Evolutionary conservation across 1,140 invertebrate species (phyloP), one percentile per base, ranked within the genome.

Genomic region (Tyrophagus putrescentiae): DNA sequence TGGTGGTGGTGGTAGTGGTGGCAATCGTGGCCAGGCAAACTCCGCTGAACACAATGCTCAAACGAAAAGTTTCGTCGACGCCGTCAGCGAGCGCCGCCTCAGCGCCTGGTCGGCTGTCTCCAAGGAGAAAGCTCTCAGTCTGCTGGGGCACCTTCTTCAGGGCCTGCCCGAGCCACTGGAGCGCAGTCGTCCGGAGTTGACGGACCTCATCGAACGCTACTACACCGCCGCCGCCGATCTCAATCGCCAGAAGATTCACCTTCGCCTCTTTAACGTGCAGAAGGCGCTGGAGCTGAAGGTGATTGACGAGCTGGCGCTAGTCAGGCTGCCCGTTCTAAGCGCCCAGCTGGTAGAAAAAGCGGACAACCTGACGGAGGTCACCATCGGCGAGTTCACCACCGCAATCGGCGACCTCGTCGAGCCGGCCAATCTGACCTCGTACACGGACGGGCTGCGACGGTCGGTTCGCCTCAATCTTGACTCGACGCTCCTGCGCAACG

Each of bases 161-260:
- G 60, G 60, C 3, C 27, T 61, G 2, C 28, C 34, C 5, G 36
- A 62, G 11, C 7, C 61, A 9, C 57, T 61, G 2, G 7, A 21
- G 2, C 25, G 25, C 13, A 16, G 21, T n/a, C 16, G 27, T n/a
- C 48, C 16, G 11, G 21, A 61, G n/a, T 25, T 61, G 3, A n/a
- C 3, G 11, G 23, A 57, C 29, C 1, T 9, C 1, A 61, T 61
- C 28, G 5, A n/a, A 11, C 21, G 21, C 7, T 28, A 16, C 6
- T 60, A 61, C 27, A 21, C 16, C 4, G 3, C 27, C 25, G 33
- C 29, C 13, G 18, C 16, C 16, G 58, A 64, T 16, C 18, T 62
- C 11, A 61, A 61, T 59, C 13, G 33, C 16, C 50, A 61, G 29
- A 61, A 61, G 33, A 61, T 61, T 28, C 50, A 60, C 11, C 5